Base-by-base conservation (phyloP, 2,888 invertebrate genomes). In the Tetragonula carbonaria region DNA sequence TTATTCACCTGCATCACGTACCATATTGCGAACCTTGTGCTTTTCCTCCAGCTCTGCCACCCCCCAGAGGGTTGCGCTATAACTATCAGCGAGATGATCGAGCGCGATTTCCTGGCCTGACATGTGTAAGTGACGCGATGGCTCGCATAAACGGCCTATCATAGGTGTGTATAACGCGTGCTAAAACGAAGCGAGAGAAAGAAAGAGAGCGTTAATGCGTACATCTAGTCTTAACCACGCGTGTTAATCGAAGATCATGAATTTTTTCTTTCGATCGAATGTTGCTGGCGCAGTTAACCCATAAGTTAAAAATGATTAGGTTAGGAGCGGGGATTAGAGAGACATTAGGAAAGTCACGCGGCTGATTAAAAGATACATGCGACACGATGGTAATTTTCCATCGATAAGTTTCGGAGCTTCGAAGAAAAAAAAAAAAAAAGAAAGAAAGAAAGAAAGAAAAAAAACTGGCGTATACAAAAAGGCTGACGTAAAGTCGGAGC, bases 1-100 rank as follows among this genome's bases (percentile, higher is more conserved):
- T 83, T 86, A 86, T 86, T 80, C 86, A 86, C 86, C 86, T 86
- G 86, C 82, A 80, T 82, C 77, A 63, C 75, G 78, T 86, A 83
- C 86, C 86, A 86, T 86, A 86, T 86, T 86, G 86, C 86, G 71
- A 76, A 77, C 71, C 50, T 76, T 81, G 62, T 71, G 53, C 86
- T 81, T 85, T 82, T 74, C 59, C 72, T 77, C 50, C 63, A 33
- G 11, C 59, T 62, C 33, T 55, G 38, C 51, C 76, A 51, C 82
- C 76, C 76, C 85, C 38, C n/a, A 4, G 18, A 63, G 86, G 75
- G 78, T 76, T 72, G 53, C 33, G 65, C 38, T 50, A 53, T 76
- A 67, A 80, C 70, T 57, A 67, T 53, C 33, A 51, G 38, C 45
- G 74, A 80, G 76, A 79, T 86, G 73, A 81, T 80, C 84, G 75